phyloP scores from a whole-genome alignment of 2,113 vertebrate species.

The Apistogramma diplotaenia region DNA sequence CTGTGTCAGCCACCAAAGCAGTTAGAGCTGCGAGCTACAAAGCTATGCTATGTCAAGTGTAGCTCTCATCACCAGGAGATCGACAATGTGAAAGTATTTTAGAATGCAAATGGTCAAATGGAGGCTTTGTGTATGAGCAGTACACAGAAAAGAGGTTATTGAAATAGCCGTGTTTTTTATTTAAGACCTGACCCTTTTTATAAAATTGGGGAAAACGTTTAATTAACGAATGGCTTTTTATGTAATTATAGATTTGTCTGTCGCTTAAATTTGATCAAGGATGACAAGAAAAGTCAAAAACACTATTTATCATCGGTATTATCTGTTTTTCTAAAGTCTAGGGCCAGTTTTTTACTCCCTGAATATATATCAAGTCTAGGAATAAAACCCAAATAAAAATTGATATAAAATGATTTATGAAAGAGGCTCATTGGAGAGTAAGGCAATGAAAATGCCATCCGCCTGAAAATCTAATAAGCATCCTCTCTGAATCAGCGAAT shows the following conservation, averaged over 20 bases:
- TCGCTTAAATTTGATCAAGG: neutral
- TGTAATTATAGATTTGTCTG: neutral
- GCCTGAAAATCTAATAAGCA: conserved; percentile 62
- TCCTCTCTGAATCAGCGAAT: conserved; percentile 46
- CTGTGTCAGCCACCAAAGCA: conserved; percentile 79
- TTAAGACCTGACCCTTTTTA: neutral
- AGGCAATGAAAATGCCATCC: conserved; percentile 69
- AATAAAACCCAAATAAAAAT: conserved; percentile 44
- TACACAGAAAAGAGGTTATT: neutral
- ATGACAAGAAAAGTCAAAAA: neutral
- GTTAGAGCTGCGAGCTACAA: conserved; percentile 73
- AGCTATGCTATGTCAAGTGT: conserved; percentile 83
- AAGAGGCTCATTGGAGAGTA: conserved; percentile 43
- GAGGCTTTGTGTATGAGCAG: neutral
- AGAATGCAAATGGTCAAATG: conserved; percentile 54
- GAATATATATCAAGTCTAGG: conserved; percentile 10
- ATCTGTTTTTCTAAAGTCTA: neutral
- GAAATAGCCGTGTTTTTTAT: neutral
- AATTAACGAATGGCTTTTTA: neutral
- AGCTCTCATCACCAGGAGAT: conserved; percentile 66
- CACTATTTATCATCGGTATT: conserved; percentile 5
- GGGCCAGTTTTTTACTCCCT: neutral
- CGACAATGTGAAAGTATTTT: conserved; percentile 75
- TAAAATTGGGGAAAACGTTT: neutral
- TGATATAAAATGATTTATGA: conserved; percentile 60